phyloP scores from a whole-genome alignment of 2,888 invertebrate species.

The Rhabditophanes sp. region DNA sequence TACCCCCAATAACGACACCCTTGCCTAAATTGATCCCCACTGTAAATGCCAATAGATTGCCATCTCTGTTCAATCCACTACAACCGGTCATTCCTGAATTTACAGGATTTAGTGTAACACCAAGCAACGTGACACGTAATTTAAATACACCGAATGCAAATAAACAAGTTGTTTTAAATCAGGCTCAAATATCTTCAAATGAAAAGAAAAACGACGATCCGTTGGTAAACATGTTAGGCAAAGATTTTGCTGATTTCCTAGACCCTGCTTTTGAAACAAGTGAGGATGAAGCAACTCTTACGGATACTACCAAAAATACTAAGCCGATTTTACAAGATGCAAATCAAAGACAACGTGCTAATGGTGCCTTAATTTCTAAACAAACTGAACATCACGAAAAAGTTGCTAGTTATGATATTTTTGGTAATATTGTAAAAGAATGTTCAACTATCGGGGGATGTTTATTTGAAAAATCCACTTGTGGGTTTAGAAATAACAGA shows the following conservation, averaged over 20 bases:
- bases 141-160: too few species aligned
- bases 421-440: not conserved
- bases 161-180: too few species aligned
- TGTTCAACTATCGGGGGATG: conserved; percentile 10
- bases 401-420: conserved; percentile 2
- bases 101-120: not conserved
- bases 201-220: too few species aligned
- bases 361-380: not conserved
- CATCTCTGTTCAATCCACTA: not conserved
- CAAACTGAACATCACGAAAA: not conserved
- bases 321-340: conserved; percentile 1
- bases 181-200: too few species aligned
- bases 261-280: conserved; percentile 25
- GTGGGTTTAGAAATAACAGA: conserved; percentile 7
- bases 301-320: too few species aligned
- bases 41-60: not conserved
- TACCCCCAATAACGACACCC: too few species aligned
- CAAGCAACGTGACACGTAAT: not conserved
- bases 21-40: conserved; percentile 3
- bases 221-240: conserved; percentile 24
- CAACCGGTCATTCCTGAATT: not conserved
- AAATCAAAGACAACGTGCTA: conserved; percentile 1
- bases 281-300: conserved; percentile 17
- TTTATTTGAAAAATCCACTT: conserved; percentile 10
- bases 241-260: conserved; percentile 25